These are phyloP conservation scores for Amphipyra tragopoginis DNA, from an alignment of 2,888 invertebrate genomes.

Conservation along the genomic window DNA sequence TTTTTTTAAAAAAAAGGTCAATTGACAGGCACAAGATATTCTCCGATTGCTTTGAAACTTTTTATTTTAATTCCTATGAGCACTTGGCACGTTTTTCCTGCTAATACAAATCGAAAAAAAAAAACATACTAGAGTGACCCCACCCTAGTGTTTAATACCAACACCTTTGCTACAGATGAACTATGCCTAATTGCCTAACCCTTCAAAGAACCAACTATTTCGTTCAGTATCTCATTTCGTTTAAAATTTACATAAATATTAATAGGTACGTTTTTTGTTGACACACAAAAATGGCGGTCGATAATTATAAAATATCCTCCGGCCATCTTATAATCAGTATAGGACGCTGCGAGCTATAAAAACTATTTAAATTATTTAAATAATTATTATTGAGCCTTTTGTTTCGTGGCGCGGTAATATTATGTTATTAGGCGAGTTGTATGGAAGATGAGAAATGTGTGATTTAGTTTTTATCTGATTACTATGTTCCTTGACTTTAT, in stretches of 20 bases:
- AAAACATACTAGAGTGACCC: no score
- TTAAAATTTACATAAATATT: conserved; percentile 52
- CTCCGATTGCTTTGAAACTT: no score
- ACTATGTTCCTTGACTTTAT: background rate
- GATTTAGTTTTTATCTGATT: background rate
- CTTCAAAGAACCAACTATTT: background rate
- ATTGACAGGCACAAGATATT: no score
- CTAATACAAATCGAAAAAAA: no score
- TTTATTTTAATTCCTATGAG: no score
- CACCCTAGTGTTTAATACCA: no score
- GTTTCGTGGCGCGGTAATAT: conserved; percentile 25
- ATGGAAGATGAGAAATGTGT: background rate
- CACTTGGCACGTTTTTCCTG: no score
- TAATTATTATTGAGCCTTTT: conserved; percentile 46
- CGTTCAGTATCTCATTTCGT: conserved; percentile 22
- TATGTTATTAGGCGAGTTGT: background rate
- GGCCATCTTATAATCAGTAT: conserved; percentile 40
- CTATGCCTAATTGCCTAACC: background rate
- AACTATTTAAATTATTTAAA: conserved; percentile 56
- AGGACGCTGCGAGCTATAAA: conserved; percentile 28
- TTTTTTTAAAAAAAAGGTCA: no score
- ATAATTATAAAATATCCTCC: conserved; percentile 48
- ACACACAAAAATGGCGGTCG: conserved; percentile 43
- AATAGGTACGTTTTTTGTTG: conserved; percentile 51
- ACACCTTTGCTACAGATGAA: no score